phyloP scores from a whole-genome alignment of 1,140 invertebrate genomes.

The Eciton burchellii region DNA sequence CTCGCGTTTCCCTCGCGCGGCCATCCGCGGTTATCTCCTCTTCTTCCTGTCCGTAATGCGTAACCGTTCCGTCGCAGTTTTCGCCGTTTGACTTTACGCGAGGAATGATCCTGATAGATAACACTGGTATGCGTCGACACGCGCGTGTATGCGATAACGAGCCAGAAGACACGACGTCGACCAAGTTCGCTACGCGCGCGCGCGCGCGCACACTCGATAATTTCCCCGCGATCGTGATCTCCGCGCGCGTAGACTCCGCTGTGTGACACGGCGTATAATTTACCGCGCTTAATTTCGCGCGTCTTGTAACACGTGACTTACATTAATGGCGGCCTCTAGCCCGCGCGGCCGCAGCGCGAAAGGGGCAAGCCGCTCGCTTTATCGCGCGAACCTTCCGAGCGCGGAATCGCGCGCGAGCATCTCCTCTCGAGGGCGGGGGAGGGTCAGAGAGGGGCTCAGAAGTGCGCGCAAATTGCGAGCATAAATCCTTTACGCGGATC shows the following conservation, averaged over 20 bases:
- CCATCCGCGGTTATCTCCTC: background rate
- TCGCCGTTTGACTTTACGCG: background rate
- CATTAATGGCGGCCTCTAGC: constrained; percentile 68
- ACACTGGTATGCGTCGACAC: constrained; percentile 8
- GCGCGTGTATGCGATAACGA: constrained; percentile 9
- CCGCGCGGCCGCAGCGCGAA: constrained; percentile 25
- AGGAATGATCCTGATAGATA: constrained; percentile 56
- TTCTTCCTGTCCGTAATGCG: too few relatives aligned
- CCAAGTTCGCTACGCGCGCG: constrained; percentile 63
- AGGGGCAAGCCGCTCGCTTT: constrained; percentile 41
- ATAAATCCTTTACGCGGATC: constrained; percentile 56
- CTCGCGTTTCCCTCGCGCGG: background rate
- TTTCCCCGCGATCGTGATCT: constrained; percentile 25
- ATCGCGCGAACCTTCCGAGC: constrained; percentile 31
- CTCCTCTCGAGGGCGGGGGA: background rate
- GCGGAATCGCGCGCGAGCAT: constrained; percentile 38
- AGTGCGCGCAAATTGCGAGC: constrained; percentile 45
- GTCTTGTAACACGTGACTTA: constrained; percentile 69
- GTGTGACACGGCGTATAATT: constrained; percentile 61
- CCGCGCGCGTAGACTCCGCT: constrained; percentile 20
- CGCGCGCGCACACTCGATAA: constrained; percentile 52
- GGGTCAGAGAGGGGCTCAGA: constrained; percentile 32
- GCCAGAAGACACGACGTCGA: background rate
- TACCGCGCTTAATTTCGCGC: constrained; percentile 64
- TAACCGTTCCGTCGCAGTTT: background rate